Percentiles rank a stretch among this genome's conserved stretches.
These are phyloP conservation scores for Brachyhypopomus gauderio DNA, from an alignment of 2,113 vertebrate genomes.

Conservation along the genomic window DNA sequence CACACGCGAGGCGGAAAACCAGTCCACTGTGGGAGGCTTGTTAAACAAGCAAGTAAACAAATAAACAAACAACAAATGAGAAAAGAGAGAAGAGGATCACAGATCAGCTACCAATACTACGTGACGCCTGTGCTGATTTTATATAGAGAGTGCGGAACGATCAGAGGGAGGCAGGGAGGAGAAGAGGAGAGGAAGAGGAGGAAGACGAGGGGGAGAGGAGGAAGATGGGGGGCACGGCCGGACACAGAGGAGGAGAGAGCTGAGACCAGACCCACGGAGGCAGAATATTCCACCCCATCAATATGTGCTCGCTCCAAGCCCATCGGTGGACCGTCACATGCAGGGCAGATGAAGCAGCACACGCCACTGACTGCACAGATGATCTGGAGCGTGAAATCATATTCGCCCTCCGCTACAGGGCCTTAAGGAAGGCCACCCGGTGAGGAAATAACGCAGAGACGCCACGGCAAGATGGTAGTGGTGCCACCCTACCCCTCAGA, in stretches of 20 bases:
- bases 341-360: slow-evolving; percentile 36
- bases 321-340: slow-evolving; percentile 60
- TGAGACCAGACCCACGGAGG: slow-evolving; percentile 17
- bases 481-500: not conserved
- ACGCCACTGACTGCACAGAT: slow-evolving; percentile 50
- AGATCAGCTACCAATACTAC: slow-evolving; percentile 59
- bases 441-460: slow-evolving; percentile 33
- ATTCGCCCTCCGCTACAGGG: slow-evolving; percentile 49
- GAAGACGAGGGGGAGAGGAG: slow-evolving; percentile 2
- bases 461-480: not conserved
- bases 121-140: slow-evolving; percentile 67
- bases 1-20: slow-evolving; percentile 39
- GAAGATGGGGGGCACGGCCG: not conserved
- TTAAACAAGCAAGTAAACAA: slow-evolving; percentile 1
- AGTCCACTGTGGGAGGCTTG: slow-evolving; percentile 34
- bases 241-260: not conserved
- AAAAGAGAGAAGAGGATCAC: slow-evolving; percentile 71
- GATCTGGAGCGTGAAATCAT: slow-evolving; percentile 66
- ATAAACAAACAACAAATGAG: slow-evolving; percentile 58
- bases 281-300: slow-evolving; percentile 59
- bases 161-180: slow-evolving; percentile 44
- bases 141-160: slow-evolving; percentile 68
- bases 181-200: slow-evolving; percentile 47
- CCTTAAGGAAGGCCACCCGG: slow-evolving; percentile 37
- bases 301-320: slow-evolving; percentile 63